Conservation (phyloP, 2,888 invertebrate species). For the Callyntrura sp. region DNA sequence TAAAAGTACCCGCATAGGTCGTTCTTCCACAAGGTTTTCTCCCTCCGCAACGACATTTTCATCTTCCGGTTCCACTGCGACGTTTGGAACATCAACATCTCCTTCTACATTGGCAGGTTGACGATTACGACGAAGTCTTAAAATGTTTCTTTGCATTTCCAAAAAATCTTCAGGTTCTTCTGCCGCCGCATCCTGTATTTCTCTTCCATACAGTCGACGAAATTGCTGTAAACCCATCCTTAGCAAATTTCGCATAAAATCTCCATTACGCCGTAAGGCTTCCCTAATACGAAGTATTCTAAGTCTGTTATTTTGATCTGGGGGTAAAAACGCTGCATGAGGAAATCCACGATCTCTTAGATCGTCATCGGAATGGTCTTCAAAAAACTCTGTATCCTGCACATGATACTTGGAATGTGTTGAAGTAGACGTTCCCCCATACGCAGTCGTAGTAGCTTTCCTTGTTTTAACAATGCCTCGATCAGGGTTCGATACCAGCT, state of each 20-base stretch:
- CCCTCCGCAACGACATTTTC: not conserved
- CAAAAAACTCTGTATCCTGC: constrained; percentile 66
- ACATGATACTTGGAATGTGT: constrained; percentile 53
- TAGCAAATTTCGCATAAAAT: constrained; percentile 64
- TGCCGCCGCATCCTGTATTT: not conserved
- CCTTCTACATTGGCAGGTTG: not conserved
- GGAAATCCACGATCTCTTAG: constrained; percentile 32
- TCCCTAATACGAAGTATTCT: constrained; percentile 59
- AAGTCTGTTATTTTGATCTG: constrained; percentile 9
- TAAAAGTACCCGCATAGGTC: not conserved
- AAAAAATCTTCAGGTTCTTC: not conserved
- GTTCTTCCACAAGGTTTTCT: not conserved
- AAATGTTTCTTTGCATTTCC: not conserved
- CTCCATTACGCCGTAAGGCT: constrained; percentile 60
- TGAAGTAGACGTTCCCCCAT: not conserved
- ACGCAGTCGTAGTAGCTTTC: not conserved
- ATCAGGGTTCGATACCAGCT: not conserved
- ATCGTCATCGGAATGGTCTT: constrained; percentile 69
- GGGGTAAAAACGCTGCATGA: constrained; percentile 3
- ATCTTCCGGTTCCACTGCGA: not conserved
- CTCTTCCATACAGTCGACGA: constrained; percentile 49
- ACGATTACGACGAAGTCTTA: not conserved
- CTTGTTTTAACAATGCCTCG: constrained; percentile 51
- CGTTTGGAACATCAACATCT: not conserved
- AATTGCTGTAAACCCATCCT: constrained; percentile 58